These are phyloP conservation scores for Campylorhamphus procurvoides DNA, from an alignment of 2,113 vertebrate genomes.

Conservation along the genomic window DNA sequence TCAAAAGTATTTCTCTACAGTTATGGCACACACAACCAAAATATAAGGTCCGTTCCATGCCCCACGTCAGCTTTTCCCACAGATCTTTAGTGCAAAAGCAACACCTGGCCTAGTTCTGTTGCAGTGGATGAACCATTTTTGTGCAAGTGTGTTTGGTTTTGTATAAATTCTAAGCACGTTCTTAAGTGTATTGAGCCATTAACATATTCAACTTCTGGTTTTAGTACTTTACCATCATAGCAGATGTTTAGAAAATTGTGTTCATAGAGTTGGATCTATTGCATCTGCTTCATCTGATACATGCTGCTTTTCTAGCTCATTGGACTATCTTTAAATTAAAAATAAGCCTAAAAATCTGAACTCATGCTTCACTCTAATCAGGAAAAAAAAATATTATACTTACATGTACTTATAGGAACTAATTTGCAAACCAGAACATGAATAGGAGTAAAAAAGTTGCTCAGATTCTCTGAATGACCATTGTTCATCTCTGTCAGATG, in stretches of 20 bases:
- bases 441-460: not conserved
- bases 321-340: conserved; percentile 33
- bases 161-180: not conserved
- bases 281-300: conserved; percentile 48
- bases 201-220: not conserved
- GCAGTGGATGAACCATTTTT: not conserved
- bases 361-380: not conserved
- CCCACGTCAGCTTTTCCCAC: not conserved
- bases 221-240: not conserved
- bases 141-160: not conserved
- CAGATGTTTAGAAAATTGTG: conserved; percentile 58
- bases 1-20: not conserved
- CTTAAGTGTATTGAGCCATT: not conserved
- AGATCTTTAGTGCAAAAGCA: not conserved
- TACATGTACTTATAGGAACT: not conserved
- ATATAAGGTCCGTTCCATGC: not conserved
- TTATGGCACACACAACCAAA: not conserved
- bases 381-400: not conserved
- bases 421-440: not conserved
- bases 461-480: not conserved
- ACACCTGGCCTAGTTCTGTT: not conserved
- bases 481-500: not conserved
- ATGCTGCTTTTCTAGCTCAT: conserved; percentile 37
- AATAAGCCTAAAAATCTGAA: conserved; percentile 16
- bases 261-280: conserved; percentile 37